Conservation (phyloP, 2,113 vertebrate species). For the Percopsis transmontana region DNA sequence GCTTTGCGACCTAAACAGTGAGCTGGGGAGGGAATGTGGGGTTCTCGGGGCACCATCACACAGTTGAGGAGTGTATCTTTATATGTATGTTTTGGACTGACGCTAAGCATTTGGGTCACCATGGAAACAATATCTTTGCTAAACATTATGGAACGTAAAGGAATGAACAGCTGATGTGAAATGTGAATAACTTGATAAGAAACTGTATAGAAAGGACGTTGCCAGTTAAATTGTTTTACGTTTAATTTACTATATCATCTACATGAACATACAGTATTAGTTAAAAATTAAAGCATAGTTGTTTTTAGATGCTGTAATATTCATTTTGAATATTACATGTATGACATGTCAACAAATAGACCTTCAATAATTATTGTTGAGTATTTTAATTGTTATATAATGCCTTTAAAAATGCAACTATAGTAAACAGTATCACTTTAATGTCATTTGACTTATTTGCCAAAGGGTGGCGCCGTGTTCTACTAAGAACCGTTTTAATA, state of each 20-base stretch:
- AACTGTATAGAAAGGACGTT: slow-evolving; percentile 12
- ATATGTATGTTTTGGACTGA: too few species aligned
- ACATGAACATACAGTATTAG: slow-evolving; percentile 45
- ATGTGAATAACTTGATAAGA: slow-evolving; percentile 20
- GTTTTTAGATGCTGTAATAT: too few species aligned
- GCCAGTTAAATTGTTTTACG: slow-evolving; percentile 30
- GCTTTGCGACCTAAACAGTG: too few species aligned
- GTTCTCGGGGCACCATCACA: too few species aligned
- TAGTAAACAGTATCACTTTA: slow-evolving; percentile 56
- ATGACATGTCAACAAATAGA: slow-evolving; percentile 56
- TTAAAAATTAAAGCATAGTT: slow-evolving; percentile 46
- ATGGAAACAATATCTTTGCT: background rate
- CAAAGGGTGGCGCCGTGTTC: slow-evolving; percentile 62
- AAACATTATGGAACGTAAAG: slow-evolving; percentile 5
- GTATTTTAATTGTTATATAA: slow-evolving; percentile 64
- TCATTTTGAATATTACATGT: slow-evolving; percentile 53
- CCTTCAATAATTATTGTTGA: slow-evolving; percentile 45
- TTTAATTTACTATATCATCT: slow-evolving; percentile 42
- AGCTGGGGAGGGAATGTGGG: too few species aligned
- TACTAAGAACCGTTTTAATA: slow-evolving; percentile 41
- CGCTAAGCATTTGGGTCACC: too few species aligned
- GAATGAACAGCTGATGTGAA: slow-evolving; percentile 24
- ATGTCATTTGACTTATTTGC: slow-evolving; percentile 43
- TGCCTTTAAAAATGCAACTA: slow-evolving; percentile 57
- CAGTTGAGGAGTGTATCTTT: too few species aligned